Conservation (phyloP, 2,888 invertebrate genomes). For the Epiblema foenella region DNA sequence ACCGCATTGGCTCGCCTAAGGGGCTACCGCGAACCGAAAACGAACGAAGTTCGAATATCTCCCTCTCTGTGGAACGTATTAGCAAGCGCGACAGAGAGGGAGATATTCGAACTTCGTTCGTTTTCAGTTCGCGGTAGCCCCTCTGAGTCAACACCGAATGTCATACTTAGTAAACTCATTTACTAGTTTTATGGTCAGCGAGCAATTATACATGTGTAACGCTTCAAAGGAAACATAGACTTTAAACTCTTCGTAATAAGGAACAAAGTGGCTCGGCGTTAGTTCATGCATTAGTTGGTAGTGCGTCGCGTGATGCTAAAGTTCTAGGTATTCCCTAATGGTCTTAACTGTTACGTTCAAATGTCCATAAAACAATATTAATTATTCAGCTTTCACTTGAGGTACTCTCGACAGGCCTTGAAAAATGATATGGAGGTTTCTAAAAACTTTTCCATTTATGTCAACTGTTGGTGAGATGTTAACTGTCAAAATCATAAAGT, state of each 20-base stretch:
- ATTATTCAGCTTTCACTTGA: constrained; percentile 61
- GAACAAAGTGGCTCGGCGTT: background rate
- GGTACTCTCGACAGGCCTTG: constrained; percentile 46
- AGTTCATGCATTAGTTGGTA: constrained; percentile 29
- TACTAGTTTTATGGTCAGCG: constrained; percentile 17
- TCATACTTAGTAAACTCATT: constrained; percentile 26
- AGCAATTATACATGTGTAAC: constrained; percentile 15
- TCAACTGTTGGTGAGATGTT: too few relatives aligned
- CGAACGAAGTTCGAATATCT: too few relatives aligned
- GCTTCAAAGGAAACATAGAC: background rate
- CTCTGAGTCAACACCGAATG: constrained; percentile 21
- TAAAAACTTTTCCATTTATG: too few relatives aligned
- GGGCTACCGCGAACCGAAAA: too few relatives aligned
- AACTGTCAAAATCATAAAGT: too few relatives aligned
- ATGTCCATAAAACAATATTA: constrained; percentile 64
- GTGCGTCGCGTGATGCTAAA: constrained; percentile 49
- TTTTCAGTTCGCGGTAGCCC: constrained; percentile 4
- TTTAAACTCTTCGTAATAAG: background rate
- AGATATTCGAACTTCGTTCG: too few relatives aligned
- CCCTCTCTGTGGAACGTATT: too few relatives aligned
- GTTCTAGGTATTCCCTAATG: constrained; percentile 52
- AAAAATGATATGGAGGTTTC: too few relatives aligned
- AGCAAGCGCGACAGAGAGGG: too few relatives aligned
- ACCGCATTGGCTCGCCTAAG: too few relatives aligned
- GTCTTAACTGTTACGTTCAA: constrained; percentile 50